Conservation (phyloP, 1,140 invertebrate species). For the Bilobella aurantiaca region DNA sequence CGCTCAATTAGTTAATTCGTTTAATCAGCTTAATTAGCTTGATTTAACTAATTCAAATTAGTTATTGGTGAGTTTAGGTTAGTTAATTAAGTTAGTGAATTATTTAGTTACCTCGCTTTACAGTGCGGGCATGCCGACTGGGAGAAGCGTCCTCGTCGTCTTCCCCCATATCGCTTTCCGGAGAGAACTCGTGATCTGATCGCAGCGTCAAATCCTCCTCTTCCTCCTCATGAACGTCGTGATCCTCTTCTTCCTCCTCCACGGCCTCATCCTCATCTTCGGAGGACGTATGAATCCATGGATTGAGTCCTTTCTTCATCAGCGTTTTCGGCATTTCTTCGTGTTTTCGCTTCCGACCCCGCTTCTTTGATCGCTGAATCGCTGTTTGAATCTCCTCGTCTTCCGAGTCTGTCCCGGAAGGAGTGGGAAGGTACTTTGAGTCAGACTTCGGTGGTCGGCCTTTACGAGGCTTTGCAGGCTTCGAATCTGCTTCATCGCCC, state of each 20-base stretch:
- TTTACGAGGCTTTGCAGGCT: not conserved
- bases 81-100: too few species aligned
- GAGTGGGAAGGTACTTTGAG: constrained; percentile 18
- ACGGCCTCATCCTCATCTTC: constrained; percentile 45
- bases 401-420: constrained; percentile 23
- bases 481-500: not conserved
- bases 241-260: constrained; percentile 48
- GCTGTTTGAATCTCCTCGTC: constrained; percentile 24
- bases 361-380: constrained; percentile 42
- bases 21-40: too few species aligned
- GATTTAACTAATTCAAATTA: too few species aligned
- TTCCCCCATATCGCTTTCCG: constrained; percentile 56
- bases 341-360: constrained; percentile 46
- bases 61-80: too few species aligned
- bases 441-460: not conserved
- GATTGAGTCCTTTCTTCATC: constrained; percentile 47
- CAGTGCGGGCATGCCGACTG: constrained; percentile 56
- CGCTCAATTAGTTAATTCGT: too few species aligned
- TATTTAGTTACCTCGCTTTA: constrained; percentile 49
- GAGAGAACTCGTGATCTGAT: constrained; percentile 85
- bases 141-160: constrained; percentile 46
- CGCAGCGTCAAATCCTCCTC: constrained; percentile 51
- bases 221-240: constrained; percentile 46
- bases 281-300: constrained; percentile 13
- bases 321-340: constrained; percentile 42